Evolutionary conservation across 2,113 vertebrate genomes (phyloP).

Genomic region (Nanorana parkeri): DNA sequence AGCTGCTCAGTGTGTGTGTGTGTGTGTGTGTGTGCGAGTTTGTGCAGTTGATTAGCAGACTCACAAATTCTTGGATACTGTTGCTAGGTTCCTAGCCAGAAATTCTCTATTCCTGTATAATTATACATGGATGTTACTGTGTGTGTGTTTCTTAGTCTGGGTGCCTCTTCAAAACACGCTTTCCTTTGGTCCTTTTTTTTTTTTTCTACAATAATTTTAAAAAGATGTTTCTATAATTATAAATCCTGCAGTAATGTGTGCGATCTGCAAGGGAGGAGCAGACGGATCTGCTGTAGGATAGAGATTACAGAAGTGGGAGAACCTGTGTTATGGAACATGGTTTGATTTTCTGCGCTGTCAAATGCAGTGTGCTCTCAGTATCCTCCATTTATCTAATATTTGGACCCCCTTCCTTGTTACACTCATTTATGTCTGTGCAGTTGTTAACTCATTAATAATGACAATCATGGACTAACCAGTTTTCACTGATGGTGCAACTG

Average conservation of each 20-base stretch:
- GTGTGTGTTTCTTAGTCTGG: constrained; percentile 60
- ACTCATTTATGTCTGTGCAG: too few species aligned
- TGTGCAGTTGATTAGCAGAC: constrained; percentile 70
- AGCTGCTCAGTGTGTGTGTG: neutral
- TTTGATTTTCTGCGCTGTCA: neutral
- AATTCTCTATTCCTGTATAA: constrained; percentile 70
- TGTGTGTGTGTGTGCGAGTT: constrained; percentile 65
- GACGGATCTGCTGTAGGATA: constrained; percentile 18
- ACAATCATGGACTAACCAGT: too few species aligned
- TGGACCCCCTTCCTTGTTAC: too few species aligned
- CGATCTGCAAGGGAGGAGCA: constrained; percentile 57
- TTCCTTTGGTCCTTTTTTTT: constrained; percentile 35
- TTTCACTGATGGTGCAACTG: too few species aligned
- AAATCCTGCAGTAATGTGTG: neutral
- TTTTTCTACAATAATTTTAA: constrained; percentile 53
- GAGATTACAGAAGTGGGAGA: constrained; percentile 17
- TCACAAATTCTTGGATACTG: constrained; percentile 76
- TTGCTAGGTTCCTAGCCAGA: constrained; percentile 77
- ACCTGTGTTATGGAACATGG: constrained; percentile 1
- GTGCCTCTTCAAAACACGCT: constrained; percentile 65
- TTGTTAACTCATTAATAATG: too few species aligned
- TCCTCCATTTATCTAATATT: neutral
- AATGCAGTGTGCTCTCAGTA: neutral
- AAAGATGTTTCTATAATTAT: constrained; percentile 54
- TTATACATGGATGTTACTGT: constrained; percentile 66